Percentiles rank a stretch among this genome's conserved stretches.
phyloP scores from a whole-genome alignment of 2,888 invertebrate genomes.

The Dasysyrphus tricinctus region DNA sequence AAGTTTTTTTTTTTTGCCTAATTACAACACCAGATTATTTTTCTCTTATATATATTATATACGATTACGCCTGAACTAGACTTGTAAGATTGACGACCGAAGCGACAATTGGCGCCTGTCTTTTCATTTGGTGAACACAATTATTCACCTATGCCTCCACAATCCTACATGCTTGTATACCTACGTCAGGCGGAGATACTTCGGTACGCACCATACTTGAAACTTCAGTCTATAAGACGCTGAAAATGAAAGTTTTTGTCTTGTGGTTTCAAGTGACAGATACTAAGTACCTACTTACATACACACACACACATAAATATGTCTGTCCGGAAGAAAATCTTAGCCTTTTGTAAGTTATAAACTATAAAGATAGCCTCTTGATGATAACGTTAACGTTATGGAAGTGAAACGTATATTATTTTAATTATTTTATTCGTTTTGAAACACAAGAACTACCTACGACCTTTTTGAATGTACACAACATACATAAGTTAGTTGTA shows the following conservation, averaged over 20 bases:
- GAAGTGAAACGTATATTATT: slow-evolving; percentile 10
- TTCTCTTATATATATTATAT: slow-evolving; percentile 14
- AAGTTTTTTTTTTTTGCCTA: neutral
- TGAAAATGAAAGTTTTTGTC: slow-evolving; percentile 69
- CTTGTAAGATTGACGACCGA: slow-evolving; percentile 36
- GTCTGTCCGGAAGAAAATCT: slow-evolving; percentile 46
- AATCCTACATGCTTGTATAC: neutral
- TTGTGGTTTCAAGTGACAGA: slow-evolving; percentile 39
- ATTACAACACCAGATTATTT: slow-evolving; percentile 63
- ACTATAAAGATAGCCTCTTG: neutral
- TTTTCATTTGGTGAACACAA: slow-evolving; percentile 16
- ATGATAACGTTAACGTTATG: neutral
- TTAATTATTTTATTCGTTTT: slow-evolving; percentile 1
- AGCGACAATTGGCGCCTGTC: slow-evolving; percentile 30
- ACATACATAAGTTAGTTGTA: neutral
- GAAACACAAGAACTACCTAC: slow-evolving; percentile 17
- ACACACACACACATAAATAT: neutral
- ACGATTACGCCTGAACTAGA: slow-evolving; percentile 26
- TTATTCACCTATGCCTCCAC: neutral
- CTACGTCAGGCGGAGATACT: neutral
- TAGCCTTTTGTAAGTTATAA: slow-evolving; percentile 26
- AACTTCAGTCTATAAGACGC: slow-evolving; percentile 24
- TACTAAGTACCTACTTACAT: slow-evolving; percentile 9
- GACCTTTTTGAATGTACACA: neutral
- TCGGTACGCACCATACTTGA: slow-evolving; percentile 21